Conservation (phyloP, 2,888 invertebrate genomes). For the Anthophora plumipes region DNA sequence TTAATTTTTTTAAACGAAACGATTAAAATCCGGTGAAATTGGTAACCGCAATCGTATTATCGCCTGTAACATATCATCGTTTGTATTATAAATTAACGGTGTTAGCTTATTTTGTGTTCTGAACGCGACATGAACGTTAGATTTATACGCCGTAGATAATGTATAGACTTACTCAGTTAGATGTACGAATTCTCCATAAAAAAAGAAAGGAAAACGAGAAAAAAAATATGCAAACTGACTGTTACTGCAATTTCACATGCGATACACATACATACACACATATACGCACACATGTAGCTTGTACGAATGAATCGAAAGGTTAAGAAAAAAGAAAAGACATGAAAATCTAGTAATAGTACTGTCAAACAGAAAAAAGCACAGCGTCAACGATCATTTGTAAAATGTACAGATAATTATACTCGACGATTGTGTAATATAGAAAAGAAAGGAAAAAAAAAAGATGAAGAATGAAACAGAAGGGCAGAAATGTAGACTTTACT, state of each 20-base stretch:
- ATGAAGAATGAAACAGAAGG: no score
- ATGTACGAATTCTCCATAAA: constrained; percentile 15
- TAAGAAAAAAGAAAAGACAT: not conserved
- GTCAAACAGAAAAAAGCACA: not conserved
- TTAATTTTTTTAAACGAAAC: not conserved
- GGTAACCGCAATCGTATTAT: constrained; percentile 12
- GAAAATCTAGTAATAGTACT: not conserved
- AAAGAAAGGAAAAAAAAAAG: constrained; percentile 56
- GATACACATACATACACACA: no score
- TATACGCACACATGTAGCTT: constrained; percentile 38
- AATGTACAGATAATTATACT: constrained; percentile 23
- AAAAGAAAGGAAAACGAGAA: no score
- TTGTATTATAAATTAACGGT: constrained; percentile 15
- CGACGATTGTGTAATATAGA: constrained; percentile 40
- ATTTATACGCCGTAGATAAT: constrained; percentile 37
- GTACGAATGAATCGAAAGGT: not conserved
- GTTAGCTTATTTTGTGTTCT: constrained; percentile 31
- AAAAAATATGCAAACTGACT: constrained; percentile 23
- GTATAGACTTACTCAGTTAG: constrained; percentile 28
- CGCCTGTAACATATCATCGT: constrained; percentile 6
- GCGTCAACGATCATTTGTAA: constrained; percentile 17
- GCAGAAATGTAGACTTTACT: constrained; percentile 21
- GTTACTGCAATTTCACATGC: constrained; percentile 27
- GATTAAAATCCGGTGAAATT: not conserved
- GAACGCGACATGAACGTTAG: constrained; percentile 34